Base-by-base conservation (phyloP, 2,797 vertebrate species). In the Sarcoramphus papa region DNA sequence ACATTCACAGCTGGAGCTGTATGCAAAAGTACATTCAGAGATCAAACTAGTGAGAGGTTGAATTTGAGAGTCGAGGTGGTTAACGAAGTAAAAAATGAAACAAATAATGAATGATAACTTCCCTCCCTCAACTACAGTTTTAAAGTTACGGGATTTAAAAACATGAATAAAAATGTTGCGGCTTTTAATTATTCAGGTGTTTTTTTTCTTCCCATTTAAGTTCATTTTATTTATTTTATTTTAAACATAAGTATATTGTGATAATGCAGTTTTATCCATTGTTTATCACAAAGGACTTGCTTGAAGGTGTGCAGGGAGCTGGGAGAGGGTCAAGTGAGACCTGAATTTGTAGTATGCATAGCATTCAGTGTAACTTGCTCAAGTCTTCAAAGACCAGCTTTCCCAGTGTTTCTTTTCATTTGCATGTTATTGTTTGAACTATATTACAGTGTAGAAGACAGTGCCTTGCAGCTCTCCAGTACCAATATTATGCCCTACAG, bases 1-100 rank as follows among this genome's bases (percentile, higher is more conserved):
- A 45, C 83, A 80, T 90, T 97, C 94, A 92, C 96, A 96, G 97
- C 97, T 97, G 96, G 97, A 97, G 88, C 92, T 74, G 40, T 40
- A 93, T 92, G 92, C 90, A 93, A 54, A 97, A 97, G 91, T 96
- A 96, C 90, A 50, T 91, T 95, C 77, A 68, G 93, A 91, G 90
- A 96, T 95, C 88, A 88, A 73, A 80, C 82, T 90, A 90, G 64
- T 24, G 78, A 92, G 93, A 92, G 50, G 45, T 68, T 93, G 95
- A 68, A 73, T 81, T 76, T 83, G 31, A 67, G 72, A 94, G 48
- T 23, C 0, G 5, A 70, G 79, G 48, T 77, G 51, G 63, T 77
- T 95, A 91, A 80, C 62, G 59, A 80, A 95, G 89, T 79, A 76
- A 86, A 89, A 95, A 93, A 75, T 69, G 48, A 86, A 90, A 86